A percentile compares a stretch with the other conserved stretches of the same genome.
Evolutionary conservation across 1,140 invertebrate genomes (phyloP).

Genomic region (Drosophila punjabiensis): DNA sequence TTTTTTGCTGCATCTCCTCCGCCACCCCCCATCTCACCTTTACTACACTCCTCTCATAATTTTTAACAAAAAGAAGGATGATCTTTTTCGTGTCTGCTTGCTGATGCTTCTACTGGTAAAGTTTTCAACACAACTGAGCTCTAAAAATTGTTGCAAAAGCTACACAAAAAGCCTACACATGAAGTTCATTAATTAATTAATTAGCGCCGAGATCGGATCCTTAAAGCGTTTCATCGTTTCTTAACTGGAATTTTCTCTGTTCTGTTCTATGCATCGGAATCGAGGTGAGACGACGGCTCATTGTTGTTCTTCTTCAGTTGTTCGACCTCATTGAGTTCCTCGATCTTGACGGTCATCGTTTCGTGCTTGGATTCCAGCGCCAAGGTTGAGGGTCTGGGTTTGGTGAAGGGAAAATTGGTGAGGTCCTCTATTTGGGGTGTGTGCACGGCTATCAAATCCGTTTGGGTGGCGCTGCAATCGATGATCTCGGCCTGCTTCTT

Average conservation of each 20-base stretch:
- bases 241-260: conserved; percentile 28
- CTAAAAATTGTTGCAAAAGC: conserved; percentile 68
- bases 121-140: conserved; percentile 17
- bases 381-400: conserved; percentile 77
- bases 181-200: conserved; percentile 23
- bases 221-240: conserved; percentile 45
- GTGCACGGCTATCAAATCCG: conserved; percentile 91
- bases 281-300: conserved; percentile 13
- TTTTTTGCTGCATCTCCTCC: conserved; percentile 24
- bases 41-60: conserved; percentile 45
- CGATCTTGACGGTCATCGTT: conserved; percentile 23
- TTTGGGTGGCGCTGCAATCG: conserved; percentile 90
- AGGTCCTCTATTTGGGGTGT: conserved; percentile 88
- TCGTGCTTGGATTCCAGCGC: conserved; percentile 71
- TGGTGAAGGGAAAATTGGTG: conserved; percentile 78
- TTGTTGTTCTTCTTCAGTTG: conserved; percentile 53
- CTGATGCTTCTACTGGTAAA: conserved; percentile 16
- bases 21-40: conserved; percentile 10
- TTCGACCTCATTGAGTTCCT: conserved; percentile 35
- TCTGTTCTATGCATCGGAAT: conserved; percentile 14
- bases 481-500: conserved; percentile 64
- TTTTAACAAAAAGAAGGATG: conserved; percentile 25
- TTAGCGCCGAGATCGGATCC: conserved; percentile 62
- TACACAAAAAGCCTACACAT: conserved; percentile 63
- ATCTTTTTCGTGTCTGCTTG: conserved; percentile 26